Evolutionary conservation across 2,113 vertebrate species (phyloP), one percentile per base, ranked within the genome.

Genomic region (Anguilla japonica): DNA sequence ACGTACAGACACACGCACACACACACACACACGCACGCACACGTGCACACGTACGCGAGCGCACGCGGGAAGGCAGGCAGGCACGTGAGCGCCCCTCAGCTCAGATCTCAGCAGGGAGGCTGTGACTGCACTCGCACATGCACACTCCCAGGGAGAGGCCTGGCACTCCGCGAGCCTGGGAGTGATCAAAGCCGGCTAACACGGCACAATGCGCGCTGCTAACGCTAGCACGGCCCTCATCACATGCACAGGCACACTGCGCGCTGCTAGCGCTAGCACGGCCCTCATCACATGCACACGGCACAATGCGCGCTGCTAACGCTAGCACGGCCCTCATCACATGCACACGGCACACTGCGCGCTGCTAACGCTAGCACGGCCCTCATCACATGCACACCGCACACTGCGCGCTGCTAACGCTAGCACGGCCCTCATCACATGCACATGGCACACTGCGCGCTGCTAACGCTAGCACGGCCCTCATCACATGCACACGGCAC

Each of bases 1-100:
- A 14, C 75, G 11, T 13, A 79, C 88, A 81, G 83, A 89, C 87
- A 87, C 87, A 75, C 83, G 41, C 84, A 34, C 79, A 46, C 83
- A 63, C 29, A 84, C 41, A 71, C 60, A 29, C 14, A 39, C 16
- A n/a, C 41, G 39, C 20, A 29, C 75, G 56, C 39, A 84, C 39
- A 79, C 75, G 88, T 39, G 86, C 83, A 67, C 83, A 84, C 57
- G 56, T 39, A 57, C 67, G 34, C 15, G 46, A 50, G 41, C 71
- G 63, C 84, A 79, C 40, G 79, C 26, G 78, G 9, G 84, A 5
- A 79, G 46, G 8, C 43, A 79, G 9, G 15, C 15, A 67, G 60
- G 60, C 60, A 26, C 60, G 3, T 26, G 8, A 22, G 60, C 8
- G 60, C 60, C 26, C n/a, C 71, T 34, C n/a, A 75, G 71, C n/a